Evolutionary conservation across 2,113 vertebrate species (phyloP), one percentile per base, ranked within the genome.

Genomic region (Scartelaos histophorus): DNA sequence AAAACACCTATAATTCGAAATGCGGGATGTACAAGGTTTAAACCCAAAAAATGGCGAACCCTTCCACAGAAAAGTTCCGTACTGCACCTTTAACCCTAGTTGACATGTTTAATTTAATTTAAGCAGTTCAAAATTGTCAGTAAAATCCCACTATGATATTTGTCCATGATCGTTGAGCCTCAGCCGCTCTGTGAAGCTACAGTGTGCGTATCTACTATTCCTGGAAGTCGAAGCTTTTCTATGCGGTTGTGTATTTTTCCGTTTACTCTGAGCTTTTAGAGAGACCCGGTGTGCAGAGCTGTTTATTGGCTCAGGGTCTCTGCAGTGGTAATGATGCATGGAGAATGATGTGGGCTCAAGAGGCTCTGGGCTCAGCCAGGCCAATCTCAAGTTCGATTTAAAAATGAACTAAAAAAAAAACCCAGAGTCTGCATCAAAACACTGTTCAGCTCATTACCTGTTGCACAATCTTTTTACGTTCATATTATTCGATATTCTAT

Each of bases 261-360:
- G 81, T 83, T 84, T 76, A 73, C 45, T 70, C 45, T 70, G 73
- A 86, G 73, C 75, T 67, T 83, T 91, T 87, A 89, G 87, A 88
- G 85, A 85, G 83, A 85, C 88, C 83, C 81, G 71, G 81, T 79
- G 75, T 69, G 78, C 70, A 68, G 83, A 86, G 86, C 82, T 93
- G 90, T 92, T 93, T 92, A 87, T 93, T 93, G 88, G 88, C 83
- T 83, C 84, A 89, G 86, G 82, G 90, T 84, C 89, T 87, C 88
- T 90, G 87, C 83, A 88, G 82, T 7, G 79, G 89, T 93, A 92
- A 93, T 92, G 92, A 92, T 91, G 91, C 92, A 90, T 93, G 85
- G 81, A 89, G 85, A 91, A 92, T 88, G 84, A 90, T 89, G 81
- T 80, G 78, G 81, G 84, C 81, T 85, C 81, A 76, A 56, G 70